Percentiles rank a stretch among this genome's conserved stretches.
phyloP scores from a whole-genome alignment of 2,113 vertebrate genomes.

The Phoxinus phoxinus region DNA sequence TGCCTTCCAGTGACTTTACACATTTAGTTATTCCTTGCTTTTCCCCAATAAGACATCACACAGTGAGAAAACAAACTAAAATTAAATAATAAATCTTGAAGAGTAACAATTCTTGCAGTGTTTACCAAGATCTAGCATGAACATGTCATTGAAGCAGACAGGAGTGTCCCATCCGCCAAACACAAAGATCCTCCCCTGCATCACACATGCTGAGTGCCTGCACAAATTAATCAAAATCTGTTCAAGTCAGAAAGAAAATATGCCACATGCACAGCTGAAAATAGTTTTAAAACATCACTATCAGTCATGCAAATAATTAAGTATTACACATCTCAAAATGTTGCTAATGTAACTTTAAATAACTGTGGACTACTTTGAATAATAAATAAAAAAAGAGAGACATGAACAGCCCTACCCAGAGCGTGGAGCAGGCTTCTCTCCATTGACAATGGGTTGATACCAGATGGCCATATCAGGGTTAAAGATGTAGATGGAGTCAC shows the following conservation, averaged over 20 bases:
- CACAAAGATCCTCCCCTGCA: conserved; percentile 74
- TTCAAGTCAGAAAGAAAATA: neutral
- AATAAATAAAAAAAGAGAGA: too few species aligned
- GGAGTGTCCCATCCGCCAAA: conserved; percentile 79
- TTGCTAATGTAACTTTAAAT: neutral
- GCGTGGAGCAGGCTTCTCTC: conserved; percentile 76
- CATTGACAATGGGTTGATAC: conserved; percentile 83
- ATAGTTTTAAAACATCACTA: neutral
- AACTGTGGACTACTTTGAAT: neutral
- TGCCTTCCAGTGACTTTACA: neutral
- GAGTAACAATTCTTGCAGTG: neutral
- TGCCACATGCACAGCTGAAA: neutral
- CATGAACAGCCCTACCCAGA: conserved; percentile 73
- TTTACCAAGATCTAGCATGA: conserved; percentile 81
- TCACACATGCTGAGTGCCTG: conserved; percentile 78
- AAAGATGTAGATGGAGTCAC: conserved; percentile 82
- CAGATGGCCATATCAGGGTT: conserved; percentile 82
- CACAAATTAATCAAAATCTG: neutral
- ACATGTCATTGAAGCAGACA: conserved; percentile 80
- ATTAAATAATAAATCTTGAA: neutral
- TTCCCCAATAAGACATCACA: neutral
- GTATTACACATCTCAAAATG: neutral
- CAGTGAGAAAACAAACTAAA: neutral
- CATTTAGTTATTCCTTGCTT: neutral
- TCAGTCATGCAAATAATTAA: neutral